Percentiles rank a stretch among this genome's conserved stretches.
Evolutionary conservation across 2,888 invertebrate genomes (phyloP).

Genomic region (Clistopyga incitator): DNA sequence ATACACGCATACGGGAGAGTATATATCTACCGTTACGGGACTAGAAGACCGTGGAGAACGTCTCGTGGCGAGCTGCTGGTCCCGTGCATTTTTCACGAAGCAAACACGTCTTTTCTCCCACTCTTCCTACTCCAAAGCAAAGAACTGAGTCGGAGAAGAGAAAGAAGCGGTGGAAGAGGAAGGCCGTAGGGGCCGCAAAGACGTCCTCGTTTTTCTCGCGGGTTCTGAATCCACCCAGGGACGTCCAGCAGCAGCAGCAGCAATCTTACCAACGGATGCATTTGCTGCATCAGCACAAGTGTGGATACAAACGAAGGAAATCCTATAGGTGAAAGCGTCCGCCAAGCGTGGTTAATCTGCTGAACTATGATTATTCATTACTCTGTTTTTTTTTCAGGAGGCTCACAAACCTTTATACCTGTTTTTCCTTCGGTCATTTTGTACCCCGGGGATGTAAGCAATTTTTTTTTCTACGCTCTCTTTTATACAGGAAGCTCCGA

Average conservation of each 20-base stretch:
- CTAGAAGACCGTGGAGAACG: slow-evolving; percentile 28
- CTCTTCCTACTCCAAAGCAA: not conserved
- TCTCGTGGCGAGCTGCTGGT: slow-evolving; percentile 21
- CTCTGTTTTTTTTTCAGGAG: not conserved
- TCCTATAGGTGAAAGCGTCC: not conserved
- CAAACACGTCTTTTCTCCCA: slow-evolving; percentile 42
- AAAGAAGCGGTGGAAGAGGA: slow-evolving; percentile 3
- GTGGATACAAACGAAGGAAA: not conserved
- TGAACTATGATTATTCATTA: not conserved
- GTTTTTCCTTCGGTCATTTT: not conserved
- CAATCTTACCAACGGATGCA: slow-evolving; percentile 4
- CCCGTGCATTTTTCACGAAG: slow-evolving; percentile 53
- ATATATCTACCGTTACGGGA: slow-evolving; percentile 39
- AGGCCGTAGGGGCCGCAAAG: slow-evolving; percentile 41
- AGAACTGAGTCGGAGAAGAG: slow-evolving; percentile 13
- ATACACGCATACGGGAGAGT: not conserved
- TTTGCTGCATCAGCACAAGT: slow-evolving; percentile 13
- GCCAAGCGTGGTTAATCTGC: not conserved
- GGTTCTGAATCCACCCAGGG: slow-evolving; percentile 13
- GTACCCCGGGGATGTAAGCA: not conserved
- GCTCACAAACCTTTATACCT: not conserved
- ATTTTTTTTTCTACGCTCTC: too few relatives aligned
- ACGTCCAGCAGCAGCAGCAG: slow-evolving; percentile 24
- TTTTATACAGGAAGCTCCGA: too few relatives aligned
- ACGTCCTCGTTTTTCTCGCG: slow-evolving; percentile 44